Base-by-base conservation (phyloP, 2,797 vertebrate genomes). In the Yasuhikotakia modesta region DNA sequence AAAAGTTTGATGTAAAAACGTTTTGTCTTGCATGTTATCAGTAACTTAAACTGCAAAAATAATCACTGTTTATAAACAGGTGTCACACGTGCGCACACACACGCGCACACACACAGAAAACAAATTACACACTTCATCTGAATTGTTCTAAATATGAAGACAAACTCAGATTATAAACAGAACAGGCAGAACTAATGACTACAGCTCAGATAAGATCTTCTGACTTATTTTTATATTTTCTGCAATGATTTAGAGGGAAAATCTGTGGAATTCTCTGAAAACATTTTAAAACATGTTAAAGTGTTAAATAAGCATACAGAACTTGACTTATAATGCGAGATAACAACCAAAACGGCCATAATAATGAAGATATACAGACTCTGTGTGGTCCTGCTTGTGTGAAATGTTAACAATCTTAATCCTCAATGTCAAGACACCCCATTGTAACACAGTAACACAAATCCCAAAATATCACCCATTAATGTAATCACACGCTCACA, bases 381-480 rank as follows among this genome's bases (percentile, higher is more conserved):
- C 30, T 32, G 60, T 35, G 30, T 35, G 30, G 60, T 17, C 60
- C 5, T 35, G 60, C 60, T 17, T 35, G 10, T 11, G 7, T 19
- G 52, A 52, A 50, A 46, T 67, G 10, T 55, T 58, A 48, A 79
- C 58, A 83, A 80, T 57, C 24, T 52, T 14, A 21, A 61, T 30
- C 53, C 55, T 64, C 58, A 84, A 67, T 67, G 87, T 10, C 58
- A 84, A 86, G 78, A 81, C 75, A 81, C 67, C 78, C 82, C 68
- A 78, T 53, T 83, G 63, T 58, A 77, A 80, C 73, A 50, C 46
- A 78, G 65, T 73, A 53, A 61, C 16, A 79, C 67, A 83, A 80
- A 83, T 45, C 79, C 69, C 71, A 64, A 61, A 82, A 88, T 75
- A 84, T 87, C 2, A 83, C 57, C 43, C 50, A 70, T 76, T 85